These are phyloP conservation scores for Pica pica DNA, from an alignment of 2,113 vertebrate species.

Conservation along the genomic window DNA sequence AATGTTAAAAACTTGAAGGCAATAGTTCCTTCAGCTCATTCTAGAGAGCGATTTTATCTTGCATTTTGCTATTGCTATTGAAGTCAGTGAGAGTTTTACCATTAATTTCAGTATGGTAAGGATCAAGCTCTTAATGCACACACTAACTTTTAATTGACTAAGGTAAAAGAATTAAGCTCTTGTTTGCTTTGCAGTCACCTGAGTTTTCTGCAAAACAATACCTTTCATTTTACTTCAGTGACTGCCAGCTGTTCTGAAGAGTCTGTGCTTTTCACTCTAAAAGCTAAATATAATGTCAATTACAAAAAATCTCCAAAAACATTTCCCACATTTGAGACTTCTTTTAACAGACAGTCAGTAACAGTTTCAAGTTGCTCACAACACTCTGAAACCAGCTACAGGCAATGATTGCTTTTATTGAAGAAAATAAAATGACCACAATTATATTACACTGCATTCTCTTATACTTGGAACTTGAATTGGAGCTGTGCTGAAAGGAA, in stretches of 20 bases:
- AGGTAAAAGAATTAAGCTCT: not conserved
- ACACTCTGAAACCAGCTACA: not conserved
- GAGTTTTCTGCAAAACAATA: not conserved
- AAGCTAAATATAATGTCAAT: not conserved
- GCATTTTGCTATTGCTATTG: not conserved
- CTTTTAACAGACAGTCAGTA: not conserved
- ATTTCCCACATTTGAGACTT: not conserved
- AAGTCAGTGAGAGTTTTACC: not conserved
- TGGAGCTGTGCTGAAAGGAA: not conserved
- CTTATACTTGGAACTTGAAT: constrained; percentile 1
- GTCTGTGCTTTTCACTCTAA: not conserved
- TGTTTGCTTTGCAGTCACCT: not conserved
- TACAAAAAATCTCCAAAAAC: not conserved
- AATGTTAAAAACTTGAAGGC: not conserved
- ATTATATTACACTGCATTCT: constrained; percentile 34
- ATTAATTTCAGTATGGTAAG: not conserved
- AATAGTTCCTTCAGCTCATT: not conserved
- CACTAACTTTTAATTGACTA: not conserved
- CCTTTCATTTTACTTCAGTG: constrained; percentile 5
- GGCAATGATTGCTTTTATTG: constrained; percentile 5
- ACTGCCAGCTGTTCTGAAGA: constrained; percentile 20
- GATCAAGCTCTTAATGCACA: not conserved
- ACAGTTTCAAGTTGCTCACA: not conserved
- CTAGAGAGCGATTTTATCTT: not conserved
- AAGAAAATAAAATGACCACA: constrained; percentile 44